Base-by-base conservation (phyloP, 2,113 vertebrate species). In the Spea multiplicata region DNA sequence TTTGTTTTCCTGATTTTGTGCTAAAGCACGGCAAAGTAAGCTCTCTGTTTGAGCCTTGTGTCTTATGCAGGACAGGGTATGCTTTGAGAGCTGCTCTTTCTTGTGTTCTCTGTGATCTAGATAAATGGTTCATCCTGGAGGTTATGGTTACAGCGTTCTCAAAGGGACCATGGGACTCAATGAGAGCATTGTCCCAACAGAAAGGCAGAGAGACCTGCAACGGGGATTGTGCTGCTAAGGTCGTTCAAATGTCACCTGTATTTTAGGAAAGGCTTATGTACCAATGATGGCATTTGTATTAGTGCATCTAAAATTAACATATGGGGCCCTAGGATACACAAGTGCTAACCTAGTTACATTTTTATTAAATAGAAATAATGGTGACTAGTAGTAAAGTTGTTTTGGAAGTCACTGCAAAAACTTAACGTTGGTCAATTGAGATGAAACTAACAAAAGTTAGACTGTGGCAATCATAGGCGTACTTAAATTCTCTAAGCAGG, bases 1-100 rank as follows among this genome's bases (percentile, higher is more conserved):
- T 66, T 66, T 66, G 64, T 66, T 45, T 66, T 66, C 30, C 44
- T 66, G 30, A 66, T 6, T 44, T 66, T 66, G 64, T 16, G 64
- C 44, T 44, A 66, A 45, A 8, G 64, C 14, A 13, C 10, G 12
- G 55, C 55, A 59, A 59, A 5, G 12, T 13, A 59, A 59, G 9
- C 55, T 2, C 55, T 59, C 6, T 59, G 14, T 59, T 2, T 59
- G 55, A 4, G 3, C 9, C 55, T 59, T 59, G 55, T 59, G 55
- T 59, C 55, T 13, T 59, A 13, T 8, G 55, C 55, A 59, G 55
- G 4, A 59, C 6, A 59, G 55, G 55, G 55, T 59, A 12, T 59
- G 55, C 55, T 59, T 59, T 59, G 55, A 59, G 55, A 59, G 14
- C 4, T 59, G 55, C 55, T 59, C 55, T 59, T 12, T 59, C 55